Conservation (phyloP, 2,797 vertebrate species). For the Rhincodon typus region DNA sequence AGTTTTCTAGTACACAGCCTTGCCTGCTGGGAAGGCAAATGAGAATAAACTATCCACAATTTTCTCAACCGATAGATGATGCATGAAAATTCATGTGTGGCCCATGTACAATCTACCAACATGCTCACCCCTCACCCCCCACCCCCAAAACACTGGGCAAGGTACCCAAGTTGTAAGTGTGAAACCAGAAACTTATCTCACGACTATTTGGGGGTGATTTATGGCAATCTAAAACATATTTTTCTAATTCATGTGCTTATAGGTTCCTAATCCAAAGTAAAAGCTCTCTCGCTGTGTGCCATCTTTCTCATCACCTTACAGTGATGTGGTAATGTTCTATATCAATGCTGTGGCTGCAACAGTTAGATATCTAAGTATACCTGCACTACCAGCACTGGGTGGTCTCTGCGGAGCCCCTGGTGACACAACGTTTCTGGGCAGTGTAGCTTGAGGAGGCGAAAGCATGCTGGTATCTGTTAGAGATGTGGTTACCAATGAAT, state of each 20-base stretch:
- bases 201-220: neutral
- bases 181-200: neutral
- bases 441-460: conserved; percentile 76
- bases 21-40: neutral
- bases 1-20: neutral
- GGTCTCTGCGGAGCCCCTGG: conserved; percentile 82
- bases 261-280: no score
- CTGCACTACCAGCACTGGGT: conserved; percentile 79
- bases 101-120: neutral
- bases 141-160: neutral
- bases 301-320: neutral
- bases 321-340: neutral
- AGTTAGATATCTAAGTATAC: conserved; percentile 59
- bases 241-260: neutral
- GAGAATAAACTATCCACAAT: neutral
- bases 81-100: neutral
- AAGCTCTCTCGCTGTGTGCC: neutral
- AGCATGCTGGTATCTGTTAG: conserved; percentile 88
- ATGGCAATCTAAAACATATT: neutral
- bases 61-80: neutral
- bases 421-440: conserved; percentile 84
- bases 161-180: neutral
- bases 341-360: neutral
- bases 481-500: conserved; percentile 74
- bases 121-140: neutral